Base-by-base conservation (phyloP, 2,888 invertebrate genomes). In the Caenorhabditis sinica region DNA sequence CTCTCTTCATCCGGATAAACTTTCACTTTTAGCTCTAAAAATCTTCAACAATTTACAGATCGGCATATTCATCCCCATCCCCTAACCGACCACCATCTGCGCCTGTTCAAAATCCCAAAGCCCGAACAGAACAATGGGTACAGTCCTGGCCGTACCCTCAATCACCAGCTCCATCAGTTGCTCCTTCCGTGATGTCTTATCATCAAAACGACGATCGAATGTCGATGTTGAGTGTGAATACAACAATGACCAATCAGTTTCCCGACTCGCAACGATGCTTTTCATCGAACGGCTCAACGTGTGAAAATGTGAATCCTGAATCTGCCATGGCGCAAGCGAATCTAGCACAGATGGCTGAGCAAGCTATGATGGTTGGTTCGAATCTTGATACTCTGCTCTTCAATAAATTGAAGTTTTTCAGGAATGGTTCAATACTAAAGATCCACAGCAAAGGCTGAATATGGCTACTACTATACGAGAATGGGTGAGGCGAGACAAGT, bases 161-260 rank as follows among this genome's bases (percentile, higher is more conserved):
- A 6, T 85, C 85, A 5, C 82, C 85, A 17, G 82, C 66, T 6
- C 77, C 82, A 11, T 66, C 85, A 2, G 63, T 85, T 20, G 65
- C 72, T 5, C 85, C 85, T 0, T 85, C 85, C 2, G 73, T 85
- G 0, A 85, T 85, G 58, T 82, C 81, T 4, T 69, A 76, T 40
- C 69, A 76, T 63, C 71, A 43, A 40, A 30, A 20, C 40, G 85
- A 82, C 56, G 85, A 85, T 77, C 71, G 81, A 25, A 82, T 85
- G 81, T 85, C 85, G n/a, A 77, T 85, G 82, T 30, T 85, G 9
- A 77, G 77, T 71, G 85, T 85, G 51, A 85, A 85, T 65, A 85
- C 85, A 0, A 23, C 63, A 15, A 81, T 85, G 51, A 80, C 80
- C 8, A 79, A 79, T 66, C 73, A 81, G 20, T 82, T 40, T 36